Percentiles rank a stretch among this genome's conserved stretches.
These are phyloP conservation scores for Steinernema carpocapsae DNA, from an alignment of 2,888 invertebrate species.

Conservation along the genomic window DNA sequence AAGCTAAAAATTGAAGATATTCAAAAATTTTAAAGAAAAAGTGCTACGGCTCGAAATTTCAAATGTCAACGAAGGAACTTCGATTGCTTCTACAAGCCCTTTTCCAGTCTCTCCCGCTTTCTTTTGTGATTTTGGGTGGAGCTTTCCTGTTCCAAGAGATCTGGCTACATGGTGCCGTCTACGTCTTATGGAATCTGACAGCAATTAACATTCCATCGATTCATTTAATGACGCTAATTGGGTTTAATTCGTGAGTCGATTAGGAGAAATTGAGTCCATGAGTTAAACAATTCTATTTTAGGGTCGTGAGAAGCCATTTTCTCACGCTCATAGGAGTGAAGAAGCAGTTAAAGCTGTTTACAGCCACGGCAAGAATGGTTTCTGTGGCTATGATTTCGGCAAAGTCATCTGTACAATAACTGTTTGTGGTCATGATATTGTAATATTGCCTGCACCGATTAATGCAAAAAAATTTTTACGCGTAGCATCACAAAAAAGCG, in stretches of 20 bases:
- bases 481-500: too few relatives aligned
- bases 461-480: too few relatives aligned
- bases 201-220: not conserved
- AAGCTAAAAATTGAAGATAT: too few relatives aligned
- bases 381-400: not conserved
- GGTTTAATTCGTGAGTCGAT: constrained; percentile 1
- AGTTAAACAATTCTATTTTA: not conserved
- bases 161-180: not conserved
- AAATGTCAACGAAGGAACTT: not conserved
- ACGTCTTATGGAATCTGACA: not conserved
- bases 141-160: constrained; percentile 12
- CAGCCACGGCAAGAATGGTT: not conserved
- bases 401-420: not conserved
- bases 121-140: not conserved
- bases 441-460: too few relatives aligned
- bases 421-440: too few relatives aligned
- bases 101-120: constrained; percentile 10
- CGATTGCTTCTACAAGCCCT: constrained; percentile 1
- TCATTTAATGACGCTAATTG: not conserved
- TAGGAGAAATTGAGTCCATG: not conserved
- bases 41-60: not conserved
- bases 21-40: too few relatives aligned
- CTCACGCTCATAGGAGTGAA: not conserved
- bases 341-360: not conserved
- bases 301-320: not conserved